Base-by-base conservation (phyloP, 2,888 invertebrate species). In the Octonoba sinensis region DNA sequence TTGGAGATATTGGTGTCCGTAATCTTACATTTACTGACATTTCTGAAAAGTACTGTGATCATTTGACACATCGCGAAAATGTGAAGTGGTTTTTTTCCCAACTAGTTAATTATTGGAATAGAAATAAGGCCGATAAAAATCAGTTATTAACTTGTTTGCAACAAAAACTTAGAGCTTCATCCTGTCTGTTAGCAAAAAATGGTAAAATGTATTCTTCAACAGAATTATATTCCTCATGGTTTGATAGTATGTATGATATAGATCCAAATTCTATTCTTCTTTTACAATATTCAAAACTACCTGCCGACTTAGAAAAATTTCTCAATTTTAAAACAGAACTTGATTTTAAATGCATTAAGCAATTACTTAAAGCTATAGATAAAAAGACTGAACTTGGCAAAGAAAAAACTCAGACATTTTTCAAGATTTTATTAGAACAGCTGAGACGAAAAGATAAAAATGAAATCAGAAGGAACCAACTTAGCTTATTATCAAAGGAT, bases 61-160 rank as follows among this genome's bases (percentile, higher is more conserved):
- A 57, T 57, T n/a, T 57, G 15, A 57, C n/a, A 3, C 18, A 20
- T 20, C 18, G 22, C 20, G n/a, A n/a, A 18, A 57, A 20, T 20
- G 8, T 57, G 4, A 57, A 22, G 3, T 57, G 57, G 57, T 57
- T 57, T 57, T 57, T 57, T 12, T 18, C 57, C 20, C 18, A 57
- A 18, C 57, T 57, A 22, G 20, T 57, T 57, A 13, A 18, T 18
- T 57, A 57, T 57, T 57, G 57, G 57, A 57, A 20, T 22, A 20
- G 20, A 6, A n/a, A 57, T 20, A 57, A 57, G 20, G 57, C 13
- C 3, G 1, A 13, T n/a, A n/a, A 57, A 57, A 12, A 57, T 12
- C 18, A 57, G 15, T 57, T 57, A 8, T 20, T 57, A 20, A n/a
- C 13, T 13, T n/a, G 13, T 57, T 13, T 57, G 22, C 18, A 57